Conservation (phyloP, 2,113 vertebrate genomes). For the Anarrhichthys ocellatus region DNA sequence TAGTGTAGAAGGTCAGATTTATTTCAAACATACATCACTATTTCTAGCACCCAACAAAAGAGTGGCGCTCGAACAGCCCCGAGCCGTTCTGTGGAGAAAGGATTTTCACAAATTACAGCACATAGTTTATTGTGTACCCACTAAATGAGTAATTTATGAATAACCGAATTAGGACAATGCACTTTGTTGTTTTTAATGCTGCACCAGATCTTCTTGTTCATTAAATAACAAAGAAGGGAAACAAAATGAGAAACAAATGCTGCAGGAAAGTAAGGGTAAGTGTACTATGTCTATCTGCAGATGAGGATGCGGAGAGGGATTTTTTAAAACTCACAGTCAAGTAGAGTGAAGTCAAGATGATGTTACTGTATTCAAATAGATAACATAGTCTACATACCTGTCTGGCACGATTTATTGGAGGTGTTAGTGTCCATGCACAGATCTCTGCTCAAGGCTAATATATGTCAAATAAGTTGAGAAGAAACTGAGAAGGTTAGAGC, state of each 20-base stretch:
- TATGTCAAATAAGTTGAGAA: not conserved
- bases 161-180: slow-evolving; percentile 7
- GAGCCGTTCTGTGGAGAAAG: not conserved
- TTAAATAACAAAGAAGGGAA: not conserved
- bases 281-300: not conserved
- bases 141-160: slow-evolving; percentile 17
- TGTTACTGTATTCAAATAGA: not conserved
- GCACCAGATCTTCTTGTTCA: not conserved
- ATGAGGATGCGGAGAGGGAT: not conserved
- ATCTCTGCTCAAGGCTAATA: not conserved
- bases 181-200: not conserved
- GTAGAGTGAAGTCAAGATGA: not conserved
- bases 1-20: slow-evolving; percentile 58
- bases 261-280: not conserved
- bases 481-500: not conserved
- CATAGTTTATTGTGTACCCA: slow-evolving; percentile 3
- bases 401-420: not conserved
- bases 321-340: not conserved
- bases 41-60: slow-evolving; percentile 25
- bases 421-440: not conserved
- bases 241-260: not conserved
- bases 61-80: slow-evolving; percentile 15
- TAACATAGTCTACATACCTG: not conserved
- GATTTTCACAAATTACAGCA: slow-evolving; percentile 19
- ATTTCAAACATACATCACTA: slow-evolving; percentile 58